Base-by-base conservation (phyloP, 1,140 invertebrate genomes). In the Cotesia vestalis region DNA sequence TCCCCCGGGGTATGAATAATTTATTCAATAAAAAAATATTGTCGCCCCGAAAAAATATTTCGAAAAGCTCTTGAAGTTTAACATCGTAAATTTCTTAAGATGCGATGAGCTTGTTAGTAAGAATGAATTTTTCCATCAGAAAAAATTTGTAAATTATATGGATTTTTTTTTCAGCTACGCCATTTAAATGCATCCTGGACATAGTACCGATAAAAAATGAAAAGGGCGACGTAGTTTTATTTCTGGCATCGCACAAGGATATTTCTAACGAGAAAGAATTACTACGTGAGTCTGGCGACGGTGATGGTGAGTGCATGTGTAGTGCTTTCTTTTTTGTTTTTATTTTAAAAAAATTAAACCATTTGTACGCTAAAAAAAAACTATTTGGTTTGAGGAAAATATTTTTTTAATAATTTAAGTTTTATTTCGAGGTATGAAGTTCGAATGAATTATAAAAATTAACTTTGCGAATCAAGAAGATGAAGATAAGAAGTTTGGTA, bases 131-230 rank as follows among this genome's bases (percentile, higher is more conserved):
- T 27, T 27, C 27, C 3, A 27, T 27, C 27, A 27, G 1, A 1
- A 68, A 68, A 68, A 68, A 53, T 4, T 8, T 8, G 1, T 4
- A 0, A 64, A 38, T 17, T 64, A 11, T 9, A 8, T 35, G 4
- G 6, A 46, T 46, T 46, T 14, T 52, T 6, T 83, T 89, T 89
- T 17, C 88, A 98, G 96, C 94, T 75, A 91, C 91, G 73, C 92
- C 94, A 40, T 99, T 99, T 86, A 96, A 96, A 94, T 99, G 97
- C 86, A 89, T 98, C 73, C 90, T 99, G 86, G 97, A 99, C 87
- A 98, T 99, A 83, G 96, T 98, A 53, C 96, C 96, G 79, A 99
- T 99, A 87, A 98, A 98, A 89, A 99, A 99, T 90, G 96, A 99
- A 84, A 98, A 98, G 86, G 90, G 96, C 73, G 96, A 98, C 89